phyloP scores from a whole-genome alignment of 2,797 vertebrate genomes.

The Cottoperca gobio region DNA sequence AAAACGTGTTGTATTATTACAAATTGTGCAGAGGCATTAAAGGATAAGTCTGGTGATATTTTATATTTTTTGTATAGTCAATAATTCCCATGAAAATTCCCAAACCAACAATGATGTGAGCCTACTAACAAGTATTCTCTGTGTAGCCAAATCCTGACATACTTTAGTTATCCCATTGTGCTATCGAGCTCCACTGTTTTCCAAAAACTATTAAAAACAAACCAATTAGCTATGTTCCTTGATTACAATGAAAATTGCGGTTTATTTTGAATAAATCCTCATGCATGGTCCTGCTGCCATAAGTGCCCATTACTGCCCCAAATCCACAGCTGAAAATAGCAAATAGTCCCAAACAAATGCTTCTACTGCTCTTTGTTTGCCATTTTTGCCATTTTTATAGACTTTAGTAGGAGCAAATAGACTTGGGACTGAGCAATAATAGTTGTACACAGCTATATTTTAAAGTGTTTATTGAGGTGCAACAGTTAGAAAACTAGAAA shows the following conservation, averaged over 20 bases:
- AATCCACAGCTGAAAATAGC: neutral
- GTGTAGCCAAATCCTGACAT: neutral
- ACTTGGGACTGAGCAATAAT: neutral
- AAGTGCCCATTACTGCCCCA: neutral
- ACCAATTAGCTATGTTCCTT: neutral
- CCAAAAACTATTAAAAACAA: conserved; percentile 9
- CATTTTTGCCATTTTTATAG: neutral
- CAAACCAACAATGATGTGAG: neutral
- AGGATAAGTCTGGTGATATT: neutral
- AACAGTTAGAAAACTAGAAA: too few relatives aligned
- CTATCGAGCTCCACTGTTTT: neutral
- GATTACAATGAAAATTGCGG: neutral
- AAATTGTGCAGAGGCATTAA: neutral
- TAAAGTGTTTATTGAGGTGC: too few relatives aligned
- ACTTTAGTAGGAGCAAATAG: neutral
- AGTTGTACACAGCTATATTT: too few relatives aligned
- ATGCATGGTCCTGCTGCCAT: neutral
- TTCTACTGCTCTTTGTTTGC: neutral
- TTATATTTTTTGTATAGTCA: neutral
- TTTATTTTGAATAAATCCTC: conserved; percentile 15
- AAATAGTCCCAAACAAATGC: neutral
- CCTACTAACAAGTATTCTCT: neutral
- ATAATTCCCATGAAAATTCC: neutral
- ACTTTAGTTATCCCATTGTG: neutral
- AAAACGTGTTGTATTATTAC: conserved; percentile 4